Evolutionary conservation across 1,140 invertebrate genomes (phyloP).

Genomic region (Batillaria attramentaria): DNA sequence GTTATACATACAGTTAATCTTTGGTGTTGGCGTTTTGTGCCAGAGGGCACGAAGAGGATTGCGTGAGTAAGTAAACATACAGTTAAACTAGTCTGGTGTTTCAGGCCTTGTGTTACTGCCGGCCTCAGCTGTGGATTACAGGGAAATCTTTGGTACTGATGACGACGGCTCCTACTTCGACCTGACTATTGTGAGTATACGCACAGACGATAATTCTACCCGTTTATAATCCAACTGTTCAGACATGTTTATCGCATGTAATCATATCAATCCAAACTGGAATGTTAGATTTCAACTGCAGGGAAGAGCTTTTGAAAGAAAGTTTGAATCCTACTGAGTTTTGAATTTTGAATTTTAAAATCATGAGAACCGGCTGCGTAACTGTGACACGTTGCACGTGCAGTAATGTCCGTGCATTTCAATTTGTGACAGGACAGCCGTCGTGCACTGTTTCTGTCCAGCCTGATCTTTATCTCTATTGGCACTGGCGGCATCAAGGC

Average conservation of each 20-base stretch:
- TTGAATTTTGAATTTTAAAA: neutral
- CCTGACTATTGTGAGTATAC: constrained; percentile 47
- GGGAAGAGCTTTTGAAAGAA: neutral
- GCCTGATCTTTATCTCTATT: constrained; percentile 70
- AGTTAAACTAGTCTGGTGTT: too few relatives aligned
- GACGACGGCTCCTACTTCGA: constrained; percentile 45
- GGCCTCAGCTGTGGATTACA: constrained; percentile 55
- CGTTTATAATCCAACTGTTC: neutral
- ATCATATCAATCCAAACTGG: neutral
- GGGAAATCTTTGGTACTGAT: constrained; percentile 54
- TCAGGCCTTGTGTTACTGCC: constrained; percentile 59
- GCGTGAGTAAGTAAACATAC: too few relatives aligned
- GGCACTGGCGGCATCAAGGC: constrained; percentile 73
- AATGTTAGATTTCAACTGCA: neutral
- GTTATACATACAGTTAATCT: too few relatives aligned
- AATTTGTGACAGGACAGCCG: constrained; percentile 48
- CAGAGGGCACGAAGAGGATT: too few relatives aligned
- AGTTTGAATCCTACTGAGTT: neutral
- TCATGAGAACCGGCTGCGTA: neutral
- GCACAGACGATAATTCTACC: neutral
- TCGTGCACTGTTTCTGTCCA: constrained; percentile 52
- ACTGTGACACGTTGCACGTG: neutral
- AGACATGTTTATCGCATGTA: neutral
- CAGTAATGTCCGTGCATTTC: neutral
- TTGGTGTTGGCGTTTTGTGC: too few relatives aligned